Evolutionary conservation across 2,888 invertebrate genomes (phyloP), one percentile per base, ranked within the genome.

Genomic region (Plagiodera versicolora): DNA sequence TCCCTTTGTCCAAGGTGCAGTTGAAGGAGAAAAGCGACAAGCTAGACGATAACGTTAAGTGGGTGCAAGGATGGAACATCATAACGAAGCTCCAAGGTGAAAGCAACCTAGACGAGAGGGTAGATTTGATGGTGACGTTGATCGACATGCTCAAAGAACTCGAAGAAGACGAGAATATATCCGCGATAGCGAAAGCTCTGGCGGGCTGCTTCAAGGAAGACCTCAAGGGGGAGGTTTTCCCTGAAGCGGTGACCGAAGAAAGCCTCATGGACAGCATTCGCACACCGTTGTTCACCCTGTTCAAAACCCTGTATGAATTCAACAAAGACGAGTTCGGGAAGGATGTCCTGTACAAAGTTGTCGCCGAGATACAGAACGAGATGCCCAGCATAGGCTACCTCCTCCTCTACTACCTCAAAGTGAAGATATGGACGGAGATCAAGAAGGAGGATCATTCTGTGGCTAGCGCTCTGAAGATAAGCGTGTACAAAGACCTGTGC

Each of bases 401-500:
- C 72, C 84, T 97, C 66, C 82, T 97, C 53, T 96, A 95, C 82
- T 97, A 94, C 81, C 83, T 95, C 67, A 95, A 94, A 86, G 91
- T 91, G 64, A 83, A 91, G 85, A 83, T 81, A 39, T 74, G 81
- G 74, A 83, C 83, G 69, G 83, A 83, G 65, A 81, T 81, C 60
- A 83, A 83, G 73, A 81, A 70, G 77, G 83, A 79, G 73, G 82
- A 83, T 64, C 79, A 76, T 61, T 74, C 78, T 6, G 79, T 79
- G 71, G 74, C 75, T 44, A 77, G 87, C 67, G 87, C 87, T 71
- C 91, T 93, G 69, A 94, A 94, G 83, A 87, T 92, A 72, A 87
- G 88, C 68, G 86, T 94, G 54, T 98, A 98, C 81, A 92, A 89
- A 81, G 92, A 94, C 75, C 91, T 95, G 78, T 95, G 95, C 81